Base-by-base conservation (phyloP, 2,888 invertebrate species). In the Dolichomitus sp. region DNA sequence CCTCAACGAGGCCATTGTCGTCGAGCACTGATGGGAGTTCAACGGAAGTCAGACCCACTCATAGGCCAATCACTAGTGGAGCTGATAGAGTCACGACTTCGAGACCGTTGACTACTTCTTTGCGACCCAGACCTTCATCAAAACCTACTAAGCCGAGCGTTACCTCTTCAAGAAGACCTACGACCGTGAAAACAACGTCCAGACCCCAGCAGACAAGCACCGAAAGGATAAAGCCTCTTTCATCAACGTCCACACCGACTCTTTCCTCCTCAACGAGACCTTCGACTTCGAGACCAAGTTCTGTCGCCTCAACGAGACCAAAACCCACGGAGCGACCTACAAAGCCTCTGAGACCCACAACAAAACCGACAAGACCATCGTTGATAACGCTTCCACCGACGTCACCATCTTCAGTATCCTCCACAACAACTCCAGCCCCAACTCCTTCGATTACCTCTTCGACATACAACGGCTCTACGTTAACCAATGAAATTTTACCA, bases 231-330 rank as follows among this genome's bases (percentile, higher is more conserved):
- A 52, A 85, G 73, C 54, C 86, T 73, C 7, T 33, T 23, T 12
- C 77, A 0, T 78, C 79, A 1, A 3, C 78, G 30, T 52, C 76
- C 1, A 69, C 68, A 11, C 23, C 76, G 14, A 40, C 70, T 0
- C 40, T 70, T 2, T 17, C 54, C 14, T 72, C 78, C 3, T 70
- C 77, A 12, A 59, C 72, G 42, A 68, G 68, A 30, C 40, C 80
- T 81, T 23, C 75, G 40, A 72, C 80, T 93, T 75, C 87, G 54
- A 88, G 85, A 70, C 88, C 88, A 77, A 89, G 63, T 9, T 69
- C 80, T 7, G 54, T 82, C n/a, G 52, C 83, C 14, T 50, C 79
- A 6, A 12, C 14, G 70, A 79, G 52, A 76, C 80, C 88, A 45
- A 87, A 87, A 57, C 86, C 85, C n/a, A 54, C 79, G 0, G 75